Conservation (phyloP, 2,797 vertebrate species). For the Oreonectes daqikongensis region DNA sequence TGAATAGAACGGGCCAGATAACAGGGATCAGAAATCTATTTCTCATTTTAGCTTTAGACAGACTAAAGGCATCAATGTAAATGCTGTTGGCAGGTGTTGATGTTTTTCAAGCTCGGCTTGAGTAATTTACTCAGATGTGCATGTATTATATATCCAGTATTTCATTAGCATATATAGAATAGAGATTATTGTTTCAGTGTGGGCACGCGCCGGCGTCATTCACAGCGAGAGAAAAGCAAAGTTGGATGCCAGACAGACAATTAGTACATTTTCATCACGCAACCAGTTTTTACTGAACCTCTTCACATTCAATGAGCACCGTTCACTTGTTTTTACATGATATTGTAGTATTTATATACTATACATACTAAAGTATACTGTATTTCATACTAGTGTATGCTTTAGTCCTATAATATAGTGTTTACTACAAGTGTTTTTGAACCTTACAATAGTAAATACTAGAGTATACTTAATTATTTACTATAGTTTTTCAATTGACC, state of each 20-base stretch:
- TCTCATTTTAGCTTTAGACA: background rate
- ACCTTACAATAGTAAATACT: no score
- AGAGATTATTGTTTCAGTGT: constrained; percentile 68
- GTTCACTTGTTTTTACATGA: background rate
- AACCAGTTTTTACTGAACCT: background rate
- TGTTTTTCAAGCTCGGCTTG: constrained; percentile 55
- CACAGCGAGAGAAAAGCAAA: background rate
- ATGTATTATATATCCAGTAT: constrained; percentile 52
- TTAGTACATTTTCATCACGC: constrained; percentile 22
- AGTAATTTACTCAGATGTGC: constrained; percentile 60
- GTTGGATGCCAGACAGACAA: constrained; percentile 6
- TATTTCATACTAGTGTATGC: no score
- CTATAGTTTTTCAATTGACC: no score
- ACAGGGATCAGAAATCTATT: background rate
- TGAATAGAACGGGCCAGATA: no score
- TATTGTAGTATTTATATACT: no score
- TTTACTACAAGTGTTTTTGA: no score
- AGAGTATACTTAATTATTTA: no score
- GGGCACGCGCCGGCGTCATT: constrained; percentile 51
- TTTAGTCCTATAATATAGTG: no score
- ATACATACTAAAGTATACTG: no score
- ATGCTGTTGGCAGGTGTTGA: constrained; percentile 53
- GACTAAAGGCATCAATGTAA: background rate
- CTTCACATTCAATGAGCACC: background rate
- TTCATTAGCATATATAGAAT: constrained; percentile 65